Evolutionary conservation across 2,797 vertebrate species (phyloP), one percentile per base, ranked within the genome.

Genomic region (Ateles fusciceps): DNA sequence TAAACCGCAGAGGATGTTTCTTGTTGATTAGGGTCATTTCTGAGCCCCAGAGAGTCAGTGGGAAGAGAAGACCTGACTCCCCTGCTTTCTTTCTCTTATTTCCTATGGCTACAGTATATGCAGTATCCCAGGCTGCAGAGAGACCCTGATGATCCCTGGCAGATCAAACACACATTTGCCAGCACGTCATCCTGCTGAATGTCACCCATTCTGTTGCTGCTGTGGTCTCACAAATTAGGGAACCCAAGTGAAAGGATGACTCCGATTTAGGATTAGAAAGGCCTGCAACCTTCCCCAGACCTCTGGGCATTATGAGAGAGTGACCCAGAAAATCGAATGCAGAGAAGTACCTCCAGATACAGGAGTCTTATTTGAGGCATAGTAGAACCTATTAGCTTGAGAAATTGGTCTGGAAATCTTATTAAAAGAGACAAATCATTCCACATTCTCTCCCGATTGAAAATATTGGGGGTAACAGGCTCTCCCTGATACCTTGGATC

Each of bases 391-490:
- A 97, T 97, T 97, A 97, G 97, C 96, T 97, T 91, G 90, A 98
- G 91, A 97, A 97, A 95, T 96, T 94, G 96, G 95, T 95, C 97
- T 95, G 92, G 96, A 98, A 98, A 96, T 95, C 92, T 95, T 96
- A 97, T 96, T 96, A 97, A 96, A 97, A 97, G 96, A 97, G 96
- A 96, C 95, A 97, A 90, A 94, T 96, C 95, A 91, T 96, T 93
- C 86, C 46, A 3, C 89, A 75, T 95, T 97, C 91, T 94, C 94
- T 94, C 91, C 91, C 87, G 76, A 92, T 61, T 90, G 86, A 96
- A 97, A 96, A 97, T 96, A 96, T 81, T 89, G 46, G 92, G 92
- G 93, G 83, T 87, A 94, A 95, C 59, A 85, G 95, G 93, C 93
- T 90, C 96, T 93, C 30, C 57, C 78, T 39, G 30, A 72, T 95